Evolutionary conservation across 2,113 vertebrate genomes (phyloP), one percentile per base, ranked within the genome.

Genomic region (Agelaius phoeniceus): DNA sequence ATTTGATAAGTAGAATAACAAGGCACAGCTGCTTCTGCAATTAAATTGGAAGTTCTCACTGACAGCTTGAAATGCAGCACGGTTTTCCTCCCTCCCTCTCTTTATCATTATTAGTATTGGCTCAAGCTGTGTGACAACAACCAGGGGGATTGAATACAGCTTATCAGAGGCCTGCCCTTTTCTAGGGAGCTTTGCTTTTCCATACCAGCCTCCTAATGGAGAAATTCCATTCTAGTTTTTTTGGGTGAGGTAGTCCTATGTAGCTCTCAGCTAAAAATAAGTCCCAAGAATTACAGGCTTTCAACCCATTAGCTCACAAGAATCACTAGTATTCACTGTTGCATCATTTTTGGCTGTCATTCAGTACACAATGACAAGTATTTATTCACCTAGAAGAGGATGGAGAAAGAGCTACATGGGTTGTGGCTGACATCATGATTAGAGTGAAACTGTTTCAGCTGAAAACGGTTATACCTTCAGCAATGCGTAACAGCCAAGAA

Each of bases 101-200:
- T 21, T 7, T 10, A 5, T 21, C 0, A 0, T 41, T 73, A 55
- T 6, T 39, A 24, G 43, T 15, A 55, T 35, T 41, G 71, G 37
- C 57, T 67, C 46, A 16, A 55, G 67, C 81, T 87, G n/a, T 43
- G 54, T 72, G n/a, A 37, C 71, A 75, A 10, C 33, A 52, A 58
- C 18, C 15, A 20, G 10, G 35, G 31, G 52, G 14, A 41, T 26
- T 35, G 17, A 61, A 61, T 28, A 21, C 12, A 86, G 61, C 14
- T 87, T 24, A 35, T 59, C 51, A 30, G 26, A 24, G 54, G 27
- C 37, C 71, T 86, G 78, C 41, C 15, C 52, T 87, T 72, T 49
- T 35, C 55, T 43, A 6, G 9, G 15, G n/a, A 74, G 63, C 44
- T 75, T 55, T 87, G 39, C 24, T 88, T 82, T 73, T 54, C 59